Evolutionary conservation across 1,140 invertebrate species (phyloP), one percentile per base, ranked within the genome.

Genomic region (Metaphire vulgaris): DNA sequence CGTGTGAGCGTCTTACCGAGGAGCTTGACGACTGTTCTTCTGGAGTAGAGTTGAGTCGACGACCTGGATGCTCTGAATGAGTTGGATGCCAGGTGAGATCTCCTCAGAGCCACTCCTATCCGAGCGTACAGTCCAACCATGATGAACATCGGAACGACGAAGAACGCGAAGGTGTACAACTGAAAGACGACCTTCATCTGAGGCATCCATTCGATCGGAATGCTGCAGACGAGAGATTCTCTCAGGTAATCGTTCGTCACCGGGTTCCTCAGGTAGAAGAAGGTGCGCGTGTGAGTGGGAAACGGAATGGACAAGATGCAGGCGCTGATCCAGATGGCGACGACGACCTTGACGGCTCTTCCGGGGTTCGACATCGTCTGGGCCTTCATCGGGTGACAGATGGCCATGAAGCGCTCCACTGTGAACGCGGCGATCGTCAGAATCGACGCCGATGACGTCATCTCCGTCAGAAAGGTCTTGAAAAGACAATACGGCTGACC

Each of bases 371-470:
- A 92, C 88, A 94, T 91, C 0, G 92, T 94, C 82, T 96, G 93
- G 0, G 92, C 91, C 80, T 56, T 56, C 41, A 95, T 83, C 32
- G 72, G 34, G 34, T 96, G 92, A 85, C 95, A 97, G 79, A 98
- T 97, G n/a, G 94, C 95, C 28, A 97, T 90, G 85, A 97, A 99
- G 69, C 96, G 86, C 84, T 98, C 96, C 1, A 96, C 90, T 0
- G 96, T 98, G 86, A 98, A 98, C 1, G 93, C 92, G 0, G 92
- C 93, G 69, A 96, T 96, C 2, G 93, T 95, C 67, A 98, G 88
- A 0, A 98, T 92, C 0, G 95, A 96, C 0, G 95, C 95, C 84
- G 97, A 95, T 0, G 93, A 93, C 0, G 94, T 95, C 1, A 92
- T 94, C 84, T 97, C 95, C 0, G 93, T 91, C 0, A 93, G 89